Percentiles rank a stretch among this genome's conserved stretches.
phyloP scores from a whole-genome alignment of 2,888 invertebrate genomes.

The Synanthedon vespiformis region DNA sequence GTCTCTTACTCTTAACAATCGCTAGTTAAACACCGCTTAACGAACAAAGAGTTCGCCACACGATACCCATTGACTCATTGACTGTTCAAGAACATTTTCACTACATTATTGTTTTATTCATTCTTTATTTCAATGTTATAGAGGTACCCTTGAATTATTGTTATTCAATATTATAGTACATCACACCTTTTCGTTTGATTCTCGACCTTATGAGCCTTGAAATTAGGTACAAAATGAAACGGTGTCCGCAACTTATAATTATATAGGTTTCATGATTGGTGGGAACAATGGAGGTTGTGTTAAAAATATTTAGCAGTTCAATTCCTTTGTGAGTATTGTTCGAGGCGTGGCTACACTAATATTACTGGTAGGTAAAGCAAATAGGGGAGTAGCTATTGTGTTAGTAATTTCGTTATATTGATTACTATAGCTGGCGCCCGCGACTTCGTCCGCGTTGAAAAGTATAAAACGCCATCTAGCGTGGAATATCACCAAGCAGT shows the following conservation, averaged over 20 bases:
- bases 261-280: neutral
- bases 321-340: constrained; percentile 2
- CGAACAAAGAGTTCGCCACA: constrained; percentile 6
- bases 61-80: constrained; percentile 6
- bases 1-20: neutral
- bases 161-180: constrained; percentile 4
- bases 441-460: no score
- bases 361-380: neutral
- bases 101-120: constrained; percentile 9
- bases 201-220: neutral
- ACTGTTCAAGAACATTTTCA: constrained; percentile 1
- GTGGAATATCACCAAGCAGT: no score
- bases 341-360: constrained; percentile 3
- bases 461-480: no score
- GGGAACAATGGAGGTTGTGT: constrained; percentile 3
- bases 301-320: constrained; percentile 3
- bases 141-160: constrained; percentile 1
- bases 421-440: no score
- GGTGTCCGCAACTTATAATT: neutral
- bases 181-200: neutral
- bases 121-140: constrained; percentile 4
- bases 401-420: neutral
- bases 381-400: constrained; percentile 1
- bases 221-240: neutral
- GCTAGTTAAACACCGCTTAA: neutral